These are phyloP conservation scores for Pangasius krempfi DNA, from an alignment of 2,797 vertebrate genomes.

Conservation along the genomic window DNA sequence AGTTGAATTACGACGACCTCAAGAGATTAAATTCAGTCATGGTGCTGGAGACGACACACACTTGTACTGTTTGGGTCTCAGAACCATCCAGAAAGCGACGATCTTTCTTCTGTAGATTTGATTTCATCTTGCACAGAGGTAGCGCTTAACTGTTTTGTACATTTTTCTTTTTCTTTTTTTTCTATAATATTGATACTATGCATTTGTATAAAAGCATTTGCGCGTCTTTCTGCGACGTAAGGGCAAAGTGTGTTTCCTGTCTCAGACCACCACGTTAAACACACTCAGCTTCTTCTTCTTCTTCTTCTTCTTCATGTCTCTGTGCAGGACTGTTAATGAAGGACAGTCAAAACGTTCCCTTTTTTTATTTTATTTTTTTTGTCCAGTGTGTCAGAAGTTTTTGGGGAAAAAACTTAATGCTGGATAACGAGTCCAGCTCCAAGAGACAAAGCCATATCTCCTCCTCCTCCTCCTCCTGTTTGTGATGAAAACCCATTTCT, in stretches of 20 bases:
- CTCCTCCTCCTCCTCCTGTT: conserved; percentile 66
- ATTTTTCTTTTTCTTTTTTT: conserved; percentile 9
- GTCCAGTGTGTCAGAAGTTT: conserved; percentile 50
- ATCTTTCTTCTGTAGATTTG: conserved; percentile 15
- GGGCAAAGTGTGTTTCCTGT: conserved; percentile 37
- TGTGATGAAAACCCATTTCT: conserved; percentile 78
- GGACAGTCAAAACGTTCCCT: conserved; percentile 21
- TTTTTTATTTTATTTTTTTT: conserved; percentile 1
- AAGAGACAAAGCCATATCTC: conserved; percentile 87
- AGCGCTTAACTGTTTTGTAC: conserved; percentile 41
- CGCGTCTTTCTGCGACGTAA: conserved; percentile 45
- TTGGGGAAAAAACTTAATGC: not conserved
- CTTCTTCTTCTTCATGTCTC: conserved; percentile 1
- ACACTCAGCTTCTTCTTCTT: conserved; percentile 2
- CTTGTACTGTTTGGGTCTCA: conserved; percentile 18
- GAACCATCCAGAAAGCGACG: not conserved
- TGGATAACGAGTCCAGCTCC: conserved; percentile 62
- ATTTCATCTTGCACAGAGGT: conserved; percentile 35
- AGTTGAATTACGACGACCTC: not conserved
- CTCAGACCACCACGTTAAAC: conserved; percentile 31
- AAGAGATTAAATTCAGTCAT: not conserved
- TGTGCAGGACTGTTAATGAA: conserved; percentile 41
- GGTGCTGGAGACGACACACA: conserved; percentile 13
- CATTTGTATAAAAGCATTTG: conserved; percentile 59
- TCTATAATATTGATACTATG: conserved; percentile 54